Conservation (phyloP, 2,888 invertebrate species). For the Agrochola macilenta region DNA sequence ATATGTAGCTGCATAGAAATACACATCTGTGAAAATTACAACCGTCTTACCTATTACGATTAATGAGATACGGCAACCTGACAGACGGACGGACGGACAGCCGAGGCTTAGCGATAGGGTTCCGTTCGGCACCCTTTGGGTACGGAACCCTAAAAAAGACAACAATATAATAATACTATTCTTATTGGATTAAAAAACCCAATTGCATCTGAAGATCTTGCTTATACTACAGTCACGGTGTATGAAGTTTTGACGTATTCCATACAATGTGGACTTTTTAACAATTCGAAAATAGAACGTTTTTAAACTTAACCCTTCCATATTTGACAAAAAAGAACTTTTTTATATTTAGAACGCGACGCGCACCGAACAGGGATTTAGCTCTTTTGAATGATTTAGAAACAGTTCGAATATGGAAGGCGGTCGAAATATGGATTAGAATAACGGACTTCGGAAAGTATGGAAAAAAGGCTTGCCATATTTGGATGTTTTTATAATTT, state of each 20-base stretch:
- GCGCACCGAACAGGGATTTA: slow-evolving; percentile 87
- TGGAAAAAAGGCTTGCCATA: slow-evolving; percentile 62
- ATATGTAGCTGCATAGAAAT: too few species aligned
- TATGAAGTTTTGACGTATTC: slow-evolving; percentile 90
- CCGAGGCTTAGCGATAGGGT: too few species aligned
- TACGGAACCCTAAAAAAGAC: not conserved
- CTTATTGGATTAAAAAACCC: slow-evolving; percentile 6
- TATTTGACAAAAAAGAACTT: slow-evolving; percentile 89
- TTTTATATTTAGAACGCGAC: slow-evolving; percentile 89
- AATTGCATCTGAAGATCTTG: slow-evolving; percentile 51
- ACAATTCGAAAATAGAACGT: slow-evolving; percentile 90
- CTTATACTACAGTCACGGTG: slow-evolving; percentile 75
- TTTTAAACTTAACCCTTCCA: slow-evolving; percentile 91
- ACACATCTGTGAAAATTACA: too few species aligned
- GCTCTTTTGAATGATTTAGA: slow-evolving; percentile 87
- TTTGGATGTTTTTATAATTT: slow-evolving; percentile 66
- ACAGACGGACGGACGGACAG: too few species aligned
- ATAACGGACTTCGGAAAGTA: slow-evolving; percentile 75
- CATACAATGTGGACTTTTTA: slow-evolving; percentile 90
- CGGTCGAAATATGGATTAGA: slow-evolving; percentile 81
- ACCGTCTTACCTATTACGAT: too few species aligned
- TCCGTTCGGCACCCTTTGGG: too few species aligned
- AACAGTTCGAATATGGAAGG: slow-evolving; percentile 85
- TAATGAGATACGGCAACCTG: too few species aligned
- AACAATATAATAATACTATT: not conserved